Conservation (phyloP, 2,888 invertebrate species). For the Zaprionus bogoriensis region DNA sequence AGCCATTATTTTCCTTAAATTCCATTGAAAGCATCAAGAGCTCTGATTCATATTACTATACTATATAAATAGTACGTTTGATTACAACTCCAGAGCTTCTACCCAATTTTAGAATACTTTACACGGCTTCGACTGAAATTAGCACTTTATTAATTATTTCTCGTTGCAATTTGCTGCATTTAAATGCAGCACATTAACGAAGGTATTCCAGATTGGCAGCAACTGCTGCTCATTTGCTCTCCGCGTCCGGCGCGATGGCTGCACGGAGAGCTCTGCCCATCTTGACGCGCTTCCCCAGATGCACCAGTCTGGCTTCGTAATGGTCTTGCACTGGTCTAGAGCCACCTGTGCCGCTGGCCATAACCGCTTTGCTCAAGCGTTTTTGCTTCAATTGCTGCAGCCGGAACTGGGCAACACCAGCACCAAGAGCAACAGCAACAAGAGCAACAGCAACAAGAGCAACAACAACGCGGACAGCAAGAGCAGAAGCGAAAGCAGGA, state of each 20-base stretch:
- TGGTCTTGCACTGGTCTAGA: background rate
- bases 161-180: constrained; percentile 23
- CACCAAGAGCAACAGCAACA: constrained; percentile 4
- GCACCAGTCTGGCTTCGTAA: constrained; percentile 1
- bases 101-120: too few relatives aligned
- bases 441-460: constrained; percentile 2
- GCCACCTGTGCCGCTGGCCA: constrained; percentile 52
- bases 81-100: too few relatives aligned
- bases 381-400: constrained; percentile 25
- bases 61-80: too few relatives aligned
- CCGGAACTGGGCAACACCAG: constrained; percentile 19
- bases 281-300: constrained; percentile 2
- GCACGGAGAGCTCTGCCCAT: constrained; percentile 33
- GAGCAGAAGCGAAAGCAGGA: constrained; percentile 13
- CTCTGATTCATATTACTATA: too few relatives aligned
- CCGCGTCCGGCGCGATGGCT: constrained; percentile 57
- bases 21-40: too few relatives aligned
- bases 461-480: background rate
- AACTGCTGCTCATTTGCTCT: constrained; percentile 49
- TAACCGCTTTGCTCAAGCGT: constrained; percentile 47
- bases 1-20: too few relatives aligned
- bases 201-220: background rate
- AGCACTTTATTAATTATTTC: constrained; percentile 16
- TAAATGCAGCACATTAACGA: constrained; percentile 17
- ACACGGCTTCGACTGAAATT: too few relatives aligned